Evolutionary conservation across 2,113 vertebrate species (phyloP).

Genomic region (Calonectris borealis): DNA sequence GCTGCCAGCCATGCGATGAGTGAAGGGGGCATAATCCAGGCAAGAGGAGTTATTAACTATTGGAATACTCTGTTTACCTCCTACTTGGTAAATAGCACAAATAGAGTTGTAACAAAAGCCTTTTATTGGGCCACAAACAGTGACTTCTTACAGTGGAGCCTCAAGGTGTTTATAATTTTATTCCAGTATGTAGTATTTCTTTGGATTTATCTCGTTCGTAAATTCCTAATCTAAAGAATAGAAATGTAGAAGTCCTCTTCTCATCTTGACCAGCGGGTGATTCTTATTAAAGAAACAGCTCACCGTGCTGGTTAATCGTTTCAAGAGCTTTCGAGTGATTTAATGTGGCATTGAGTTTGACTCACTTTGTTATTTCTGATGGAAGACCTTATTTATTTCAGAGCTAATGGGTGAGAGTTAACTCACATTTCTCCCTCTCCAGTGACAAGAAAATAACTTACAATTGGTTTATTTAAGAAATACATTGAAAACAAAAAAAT

Average conservation of each 20-base stretch:
- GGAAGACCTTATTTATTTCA: constrained; percentile 52
- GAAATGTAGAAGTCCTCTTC: neutral
- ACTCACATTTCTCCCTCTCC: constrained; percentile 45
- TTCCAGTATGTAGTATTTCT: neutral
- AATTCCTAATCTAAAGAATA: neutral
- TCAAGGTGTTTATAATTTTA: neutral
- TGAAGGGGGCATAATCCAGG: neutral
- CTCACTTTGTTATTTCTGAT: constrained; percentile 47
- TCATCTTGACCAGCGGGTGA: neutral
- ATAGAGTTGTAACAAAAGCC: neutral
- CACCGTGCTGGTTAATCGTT: constrained; percentile 33
- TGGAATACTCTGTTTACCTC: neutral
- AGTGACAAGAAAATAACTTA: constrained; percentile 61
- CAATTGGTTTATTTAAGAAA: constrained; percentile 64
- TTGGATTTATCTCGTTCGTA: neutral
- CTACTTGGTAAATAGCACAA: neutral
- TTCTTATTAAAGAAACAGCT: constrained; percentile 49
- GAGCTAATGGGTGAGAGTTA: constrained; percentile 44
- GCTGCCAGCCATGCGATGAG: neutral
- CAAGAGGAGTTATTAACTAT: neutral
- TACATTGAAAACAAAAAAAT: constrained; percentile 49
- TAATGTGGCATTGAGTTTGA: constrained; percentile 25
- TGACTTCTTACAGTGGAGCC: neutral
- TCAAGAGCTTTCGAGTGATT: constrained; percentile 35
- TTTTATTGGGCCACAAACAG: neutral